A percentile compares a stretch with the other conserved stretches of the same genome.
phyloP scores from a whole-genome alignment of 2,888 invertebrate species.

The Cephus spinipes region DNA sequence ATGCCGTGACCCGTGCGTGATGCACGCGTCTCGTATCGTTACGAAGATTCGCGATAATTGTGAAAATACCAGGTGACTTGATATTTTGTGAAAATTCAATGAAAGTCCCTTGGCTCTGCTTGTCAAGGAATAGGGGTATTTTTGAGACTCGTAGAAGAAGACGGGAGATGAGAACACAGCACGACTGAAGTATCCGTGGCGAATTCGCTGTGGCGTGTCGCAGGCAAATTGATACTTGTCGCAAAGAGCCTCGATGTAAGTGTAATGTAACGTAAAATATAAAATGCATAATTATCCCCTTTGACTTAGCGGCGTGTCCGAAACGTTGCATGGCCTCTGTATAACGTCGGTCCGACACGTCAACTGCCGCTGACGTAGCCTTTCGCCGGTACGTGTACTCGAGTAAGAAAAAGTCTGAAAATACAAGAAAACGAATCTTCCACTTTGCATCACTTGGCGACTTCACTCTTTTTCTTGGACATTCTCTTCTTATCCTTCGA shows the following conservation, averaged over 20 bases:
- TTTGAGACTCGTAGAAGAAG: not conserved
- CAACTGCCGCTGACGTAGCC: not conserved
- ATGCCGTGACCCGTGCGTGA: not conserved
- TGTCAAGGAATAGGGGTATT: not conserved
- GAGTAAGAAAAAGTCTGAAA: not conserved
- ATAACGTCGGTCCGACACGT: slow-evolving; percentile 22
- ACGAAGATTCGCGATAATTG: not conserved
- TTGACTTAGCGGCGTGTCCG: slow-evolving; percentile 3
- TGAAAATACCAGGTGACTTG: not conserved
- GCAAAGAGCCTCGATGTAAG: slow-evolving; percentile 44
- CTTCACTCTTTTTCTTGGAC: not conserved
- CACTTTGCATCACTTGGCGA: not conserved
- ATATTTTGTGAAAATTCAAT: not conserved
- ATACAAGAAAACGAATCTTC: not conserved
- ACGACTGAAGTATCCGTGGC: not conserved
- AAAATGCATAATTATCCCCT: slow-evolving; percentile 47
- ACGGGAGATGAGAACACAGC: not conserved
- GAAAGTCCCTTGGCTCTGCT: not conserved
- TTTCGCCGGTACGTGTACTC: not conserved
- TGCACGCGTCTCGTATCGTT: slow-evolving; percentile 3
- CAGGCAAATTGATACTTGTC: slow-evolving; percentile 51
- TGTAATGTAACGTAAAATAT: slow-evolving; percentile 46
- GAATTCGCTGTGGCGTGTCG: slow-evolving; percentile 42
- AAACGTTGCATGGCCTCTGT: slow-evolving; percentile 13
- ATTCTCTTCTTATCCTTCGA: not conserved